Evolutionary conservation across 2,113 vertebrate species (phyloP).

Genomic region (Heptranchias perlo): DNA sequence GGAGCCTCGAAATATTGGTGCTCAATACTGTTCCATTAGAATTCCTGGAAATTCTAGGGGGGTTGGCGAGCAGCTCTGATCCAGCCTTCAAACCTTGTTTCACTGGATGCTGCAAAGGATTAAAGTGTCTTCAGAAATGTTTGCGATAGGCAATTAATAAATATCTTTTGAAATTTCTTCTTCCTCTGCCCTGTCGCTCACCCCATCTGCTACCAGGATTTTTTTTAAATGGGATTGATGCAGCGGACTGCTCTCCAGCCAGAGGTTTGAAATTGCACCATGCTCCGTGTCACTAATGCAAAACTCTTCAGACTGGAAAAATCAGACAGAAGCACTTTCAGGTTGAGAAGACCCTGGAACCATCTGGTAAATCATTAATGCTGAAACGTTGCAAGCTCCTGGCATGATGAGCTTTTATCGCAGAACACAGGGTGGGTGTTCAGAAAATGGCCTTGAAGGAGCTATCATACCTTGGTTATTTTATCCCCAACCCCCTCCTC

Average conservation of each 20-base stretch:
- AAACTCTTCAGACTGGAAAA: conserved; percentile 60
- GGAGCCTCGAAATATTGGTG: too few relatives aligned
- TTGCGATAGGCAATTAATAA: neutral
- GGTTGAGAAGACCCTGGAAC: conserved; percentile 60
- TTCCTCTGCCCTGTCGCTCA: conserved; percentile 48
- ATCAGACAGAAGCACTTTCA: conserved; percentile 62
- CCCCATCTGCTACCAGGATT: conserved; percentile 45
- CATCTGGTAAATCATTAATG: conserved; percentile 62
- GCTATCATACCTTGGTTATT: neutral
- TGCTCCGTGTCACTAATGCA: conserved; percentile 50
- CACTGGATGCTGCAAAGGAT: neutral
- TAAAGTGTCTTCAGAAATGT: neutral
- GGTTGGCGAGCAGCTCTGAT: too few relatives aligned
- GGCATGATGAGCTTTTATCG: neutral
- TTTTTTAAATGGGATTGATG: conserved; percentile 46
- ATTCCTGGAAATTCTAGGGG: too few relatives aligned
- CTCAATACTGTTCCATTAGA: too few relatives aligned
- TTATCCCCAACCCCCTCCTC: too few relatives aligned
- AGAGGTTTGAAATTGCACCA: conserved; percentile 51
- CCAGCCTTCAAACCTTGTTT: too few relatives aligned
- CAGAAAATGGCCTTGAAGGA: neutral
- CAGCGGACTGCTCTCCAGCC: conserved; percentile 48
- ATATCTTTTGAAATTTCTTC: conserved; percentile 40
- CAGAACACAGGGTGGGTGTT: neutral
- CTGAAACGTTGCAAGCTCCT: conserved; percentile 54